These are phyloP conservation scores for Mnemiopsis leidyi DNA, from an alignment of 37 sponge, comb jelly and placozoan species.

Conservation along the genomic window DNA sequence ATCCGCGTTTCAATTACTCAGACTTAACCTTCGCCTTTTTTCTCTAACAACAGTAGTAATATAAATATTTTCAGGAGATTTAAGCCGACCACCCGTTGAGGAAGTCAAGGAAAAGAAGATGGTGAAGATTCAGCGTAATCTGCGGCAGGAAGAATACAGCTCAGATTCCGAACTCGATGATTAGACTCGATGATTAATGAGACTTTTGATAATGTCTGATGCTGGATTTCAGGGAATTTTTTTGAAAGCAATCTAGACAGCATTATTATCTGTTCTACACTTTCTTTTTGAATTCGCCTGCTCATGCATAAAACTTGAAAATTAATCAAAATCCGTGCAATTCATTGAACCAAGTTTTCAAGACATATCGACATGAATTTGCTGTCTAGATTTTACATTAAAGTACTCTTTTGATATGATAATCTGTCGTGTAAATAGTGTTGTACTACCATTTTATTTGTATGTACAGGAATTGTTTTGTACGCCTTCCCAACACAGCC, in stretches of 20 bases:
- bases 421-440: neutral
- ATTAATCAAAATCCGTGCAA: too few species aligned
- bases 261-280: neutral
- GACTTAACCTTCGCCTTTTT: neutral
- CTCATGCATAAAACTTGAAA: too few species aligned
- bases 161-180: slow-evolving; percentile 44
- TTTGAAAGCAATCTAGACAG: neutral
- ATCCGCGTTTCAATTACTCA: neutral
- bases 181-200: neutral
- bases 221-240: neutral
- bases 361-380: neutral
- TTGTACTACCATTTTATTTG: neutral
- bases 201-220: neutral
- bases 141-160: slow-evolving; percentile 26
- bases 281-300: too few species aligned
- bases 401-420: neutral
- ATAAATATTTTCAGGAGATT: slow-evolving; percentile 5
- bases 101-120: slow-evolving; percentile 43
- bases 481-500: neutral
- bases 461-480: neutral
- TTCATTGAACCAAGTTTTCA: too few species aligned
- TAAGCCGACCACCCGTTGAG: slow-evolving; percentile 38
- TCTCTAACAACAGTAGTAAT: neutral
- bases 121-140: slow-evolving; percentile 26
- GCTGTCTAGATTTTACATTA: neutral